phyloP scores from a whole-genome alignment of 1,140 invertebrate species.

The Schlechtendalia chinensis region DNA sequence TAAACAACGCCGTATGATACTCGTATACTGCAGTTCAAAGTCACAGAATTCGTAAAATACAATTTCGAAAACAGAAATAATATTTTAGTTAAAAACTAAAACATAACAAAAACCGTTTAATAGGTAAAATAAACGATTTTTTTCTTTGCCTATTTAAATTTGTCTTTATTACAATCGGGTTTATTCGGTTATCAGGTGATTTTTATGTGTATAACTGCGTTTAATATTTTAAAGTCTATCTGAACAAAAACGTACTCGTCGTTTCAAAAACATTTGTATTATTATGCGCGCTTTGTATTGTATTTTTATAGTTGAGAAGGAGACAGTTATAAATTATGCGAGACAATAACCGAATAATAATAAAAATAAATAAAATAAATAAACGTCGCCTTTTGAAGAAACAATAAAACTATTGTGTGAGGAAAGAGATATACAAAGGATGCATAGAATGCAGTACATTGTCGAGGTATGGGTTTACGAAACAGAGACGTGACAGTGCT shows the following conservation, averaged over 20 bases:
- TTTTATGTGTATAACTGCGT: too few species aligned
- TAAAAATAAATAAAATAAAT: too few species aligned
- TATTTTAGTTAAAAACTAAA: not conserved
- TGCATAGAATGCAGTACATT: not conserved
- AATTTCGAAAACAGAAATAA: not conserved
- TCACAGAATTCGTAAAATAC: not conserved
- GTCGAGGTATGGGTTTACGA: not conserved
- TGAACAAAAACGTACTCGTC: not conserved
- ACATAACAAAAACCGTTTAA: too few species aligned
- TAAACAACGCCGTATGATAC: not conserved
- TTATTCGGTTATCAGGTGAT: too few species aligned
- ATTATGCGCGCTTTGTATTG: not conserved
- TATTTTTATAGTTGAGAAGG: not conserved
- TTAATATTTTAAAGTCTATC: not conserved
- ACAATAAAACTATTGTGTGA: slow-evolving; percentile 8
- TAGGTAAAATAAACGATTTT: too few species aligned
- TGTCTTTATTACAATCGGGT: too few species aligned
- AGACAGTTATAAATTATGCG: slow-evolving; percentile 8
- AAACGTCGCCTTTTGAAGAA: not conserved
- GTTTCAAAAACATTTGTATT: not conserved
- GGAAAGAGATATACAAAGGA: not conserved
- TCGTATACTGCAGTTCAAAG: not conserved
- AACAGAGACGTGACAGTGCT: not conserved
- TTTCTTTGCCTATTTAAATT: too few species aligned
- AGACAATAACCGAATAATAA: not conserved